Percentiles rank a stretch among this genome's conserved stretches.
Conservation (phyloP, 2,888 invertebrate species). For the Sthenelais limicola region DNA sequence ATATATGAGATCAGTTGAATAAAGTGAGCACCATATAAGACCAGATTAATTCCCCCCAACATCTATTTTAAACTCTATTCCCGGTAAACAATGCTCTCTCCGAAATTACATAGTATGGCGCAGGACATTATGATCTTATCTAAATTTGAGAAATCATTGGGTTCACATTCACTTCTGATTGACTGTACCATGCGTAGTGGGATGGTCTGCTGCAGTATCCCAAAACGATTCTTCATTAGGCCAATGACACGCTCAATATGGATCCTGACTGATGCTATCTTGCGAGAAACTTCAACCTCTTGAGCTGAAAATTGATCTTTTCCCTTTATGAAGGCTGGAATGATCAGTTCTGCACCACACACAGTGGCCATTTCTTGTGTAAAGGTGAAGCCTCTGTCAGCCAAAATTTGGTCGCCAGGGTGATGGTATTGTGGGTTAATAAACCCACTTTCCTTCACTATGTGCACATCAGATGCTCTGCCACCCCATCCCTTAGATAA, state of each 20-base stretch:
- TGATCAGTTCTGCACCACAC: conserved; percentile 49
- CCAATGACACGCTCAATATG: conserved; percentile 53
- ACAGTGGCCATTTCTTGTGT: conserved; percentile 51
- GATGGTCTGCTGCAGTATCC: conserved; percentile 49
- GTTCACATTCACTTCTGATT: not conserved
- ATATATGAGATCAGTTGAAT: no score
- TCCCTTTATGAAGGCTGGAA: conserved; percentile 50
- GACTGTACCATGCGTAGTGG: conserved; percentile 44
- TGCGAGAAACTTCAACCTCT: conserved; percentile 50
- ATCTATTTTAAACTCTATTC: not conserved
- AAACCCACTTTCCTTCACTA: conserved; percentile 49
- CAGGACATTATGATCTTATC: conserved; percentile 6
- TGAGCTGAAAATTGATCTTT: conserved; percentile 49
- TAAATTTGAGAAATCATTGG: not conserved
- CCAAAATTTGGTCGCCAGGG: conserved; percentile 52
- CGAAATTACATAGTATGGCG: not conserved
- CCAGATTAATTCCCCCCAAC: not conserved
- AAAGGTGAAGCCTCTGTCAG: conserved; percentile 52
- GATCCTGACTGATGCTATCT: conserved; percentile 48
- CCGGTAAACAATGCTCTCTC: not conserved
- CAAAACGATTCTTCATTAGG: conserved; percentile 50
- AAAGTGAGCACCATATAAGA: no score
- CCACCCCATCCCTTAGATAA: conserved; percentile 26
- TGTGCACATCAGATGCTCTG: conserved; percentile 44
- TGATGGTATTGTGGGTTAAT: conserved; percentile 44